Evolutionary conservation across 2,797 vertebrate species (phyloP), one percentile per base, ranked within the genome.

Genomic region (Capromys pilorides): DNA sequence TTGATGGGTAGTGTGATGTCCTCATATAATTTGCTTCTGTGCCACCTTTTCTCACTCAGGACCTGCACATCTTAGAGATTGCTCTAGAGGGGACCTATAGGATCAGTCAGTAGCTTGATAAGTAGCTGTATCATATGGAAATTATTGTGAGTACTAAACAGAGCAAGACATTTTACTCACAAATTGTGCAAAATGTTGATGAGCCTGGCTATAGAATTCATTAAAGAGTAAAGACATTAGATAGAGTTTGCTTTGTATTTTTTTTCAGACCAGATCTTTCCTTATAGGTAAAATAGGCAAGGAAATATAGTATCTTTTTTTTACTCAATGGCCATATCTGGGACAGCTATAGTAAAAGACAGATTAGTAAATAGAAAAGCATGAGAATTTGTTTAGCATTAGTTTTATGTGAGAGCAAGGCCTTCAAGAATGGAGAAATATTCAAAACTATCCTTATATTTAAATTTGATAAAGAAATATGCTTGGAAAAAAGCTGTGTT

Each of bases 231-330:
- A 82, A 94, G 81, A 16, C 10, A 45, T 13, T 26, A 73, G 28
- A 51, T 41, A 79, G 13, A 36, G 21, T 88, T 94, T 93, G 11
- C 6, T 92, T 54, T 62, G 2, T 16, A 19, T 69, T 64, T 11
- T 96, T 96, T 90, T 69, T 49, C 67, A 90, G 71, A 80, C n/a
- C 67, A 91, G 16, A 84, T 88, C 87, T 97, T 89, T 96, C 78
- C 45, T 22, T 62, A 24, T 24, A 6, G 6, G 31, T 71, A 5
- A 22, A 14, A 2, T 21, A 71, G 41, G 45, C 10, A 66, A 90
- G 26, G 61, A 78, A 33, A 51, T 2, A 14, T 79, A 39, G 2
- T 51, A 62, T 16, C 21, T 61, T 49, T 61, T 78, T 59, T 21
- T 31, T 51, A 79, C 8, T 22, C 13, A 57, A n/a, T 31, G 51